A percentile compares a stretch with the other conserved stretches of the same genome.
These are phyloP conservation scores for Eupsittula cactorum DNA, from an alignment of 2,113 vertebrate genomes.

Conservation along the genomic window DNA sequence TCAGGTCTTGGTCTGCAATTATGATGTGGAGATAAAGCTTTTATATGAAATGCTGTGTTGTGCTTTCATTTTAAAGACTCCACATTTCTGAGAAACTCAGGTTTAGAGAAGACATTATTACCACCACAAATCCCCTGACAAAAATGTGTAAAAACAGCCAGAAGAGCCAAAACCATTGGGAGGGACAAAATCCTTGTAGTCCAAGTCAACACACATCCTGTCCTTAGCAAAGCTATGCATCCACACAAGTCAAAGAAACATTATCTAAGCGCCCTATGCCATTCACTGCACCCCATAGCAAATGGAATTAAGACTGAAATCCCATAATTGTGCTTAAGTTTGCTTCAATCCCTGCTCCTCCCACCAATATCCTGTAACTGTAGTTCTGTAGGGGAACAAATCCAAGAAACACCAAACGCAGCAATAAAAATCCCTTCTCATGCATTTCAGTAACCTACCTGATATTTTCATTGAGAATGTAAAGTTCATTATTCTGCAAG, in stretches of 20 bases:
- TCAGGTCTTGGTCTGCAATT: neutral
- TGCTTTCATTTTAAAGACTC: neutral
- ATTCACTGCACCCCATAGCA: neutral
- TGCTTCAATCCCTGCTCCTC: neutral
- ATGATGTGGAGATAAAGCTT: neutral
- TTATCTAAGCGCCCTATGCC: neutral
- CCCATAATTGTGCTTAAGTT: neutral
- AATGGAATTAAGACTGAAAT: neutral
- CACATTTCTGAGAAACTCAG: neutral
- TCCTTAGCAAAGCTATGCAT: neutral
- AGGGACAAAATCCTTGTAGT: neutral
- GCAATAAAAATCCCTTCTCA: neutral
- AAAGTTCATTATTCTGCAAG: slow-evolving; percentile 89
- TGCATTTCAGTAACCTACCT: slow-evolving; percentile 74
- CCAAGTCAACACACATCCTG: neutral
- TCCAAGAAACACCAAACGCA: neutral
- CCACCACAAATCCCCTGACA: neutral
- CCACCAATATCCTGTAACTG: neutral
- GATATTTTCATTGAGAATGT: slow-evolving; percentile 91
- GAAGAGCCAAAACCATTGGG: neutral
- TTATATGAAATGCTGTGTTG: neutral
- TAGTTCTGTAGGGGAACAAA: neutral
- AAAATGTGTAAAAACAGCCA: neutral
- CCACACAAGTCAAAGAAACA: neutral
- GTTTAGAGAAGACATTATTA: neutral